Percentiles rank a stretch among this genome's conserved stretches.
Evolutionary conservation across 1,140 invertebrate genomes (phyloP).

Genomic region (Neodiprion lecontei): DNA sequence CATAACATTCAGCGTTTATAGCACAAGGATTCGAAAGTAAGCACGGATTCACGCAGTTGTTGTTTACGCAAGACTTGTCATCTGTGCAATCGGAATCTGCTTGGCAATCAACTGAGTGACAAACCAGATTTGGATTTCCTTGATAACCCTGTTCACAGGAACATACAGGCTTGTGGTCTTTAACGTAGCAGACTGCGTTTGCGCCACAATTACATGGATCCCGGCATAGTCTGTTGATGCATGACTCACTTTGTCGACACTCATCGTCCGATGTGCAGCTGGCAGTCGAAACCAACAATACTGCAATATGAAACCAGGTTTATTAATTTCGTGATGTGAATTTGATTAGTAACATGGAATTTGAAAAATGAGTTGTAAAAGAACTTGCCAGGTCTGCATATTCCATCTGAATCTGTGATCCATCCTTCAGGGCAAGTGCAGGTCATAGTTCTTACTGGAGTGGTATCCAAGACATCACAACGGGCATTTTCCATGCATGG

Average conservation of each 20-base stretch:
- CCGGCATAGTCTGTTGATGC: conserved; percentile 83
- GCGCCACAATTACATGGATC: conserved; percentile 88
- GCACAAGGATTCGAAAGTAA: conserved; percentile 79
- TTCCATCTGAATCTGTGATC: conserved; percentile 77
- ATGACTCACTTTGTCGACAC: conserved; percentile 79
- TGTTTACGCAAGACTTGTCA: conserved; percentile 82
- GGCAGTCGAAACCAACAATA: conserved; percentile 65
- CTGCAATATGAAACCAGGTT: neutral
- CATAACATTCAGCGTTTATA: conserved; percentile 82
- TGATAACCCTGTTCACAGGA: conserved; percentile 83
- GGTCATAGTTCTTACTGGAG: conserved; percentile 83
- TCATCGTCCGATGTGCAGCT: conserved; percentile 80
- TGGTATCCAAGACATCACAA: conserved; percentile 81
- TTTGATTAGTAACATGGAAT: neutral
- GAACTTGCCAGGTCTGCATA: conserved; percentile 69
- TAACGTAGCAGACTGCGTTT: conserved; percentile 82
- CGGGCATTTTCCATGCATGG: conserved; percentile 75
- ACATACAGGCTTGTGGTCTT: conserved; percentile 85
- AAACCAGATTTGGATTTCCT: conserved; percentile 83
- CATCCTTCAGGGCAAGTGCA: conserved; percentile 85
- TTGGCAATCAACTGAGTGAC: conserved; percentile 79
- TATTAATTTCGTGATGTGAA: conserved; percentile 7
- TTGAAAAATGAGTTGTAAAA: neutral
- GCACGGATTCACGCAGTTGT: conserved; percentile 86
- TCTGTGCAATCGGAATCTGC: conserved; percentile 80